Evolutionary conservation across 2,113 vertebrate species (phyloP).

Genomic region (Bufo bufo): DNA sequence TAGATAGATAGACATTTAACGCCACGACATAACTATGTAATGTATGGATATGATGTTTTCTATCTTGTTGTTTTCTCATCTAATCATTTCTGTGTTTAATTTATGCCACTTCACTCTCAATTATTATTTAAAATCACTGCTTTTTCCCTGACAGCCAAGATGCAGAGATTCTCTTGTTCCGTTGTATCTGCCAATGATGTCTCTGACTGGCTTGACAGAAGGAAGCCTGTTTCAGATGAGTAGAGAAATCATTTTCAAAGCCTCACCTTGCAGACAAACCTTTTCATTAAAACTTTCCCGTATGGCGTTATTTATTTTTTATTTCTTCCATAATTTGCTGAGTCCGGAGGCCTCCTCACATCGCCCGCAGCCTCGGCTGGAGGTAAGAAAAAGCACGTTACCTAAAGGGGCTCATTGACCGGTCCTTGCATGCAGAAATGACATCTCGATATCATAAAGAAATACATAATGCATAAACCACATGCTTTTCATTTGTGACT

Average conservation of each 20-base stretch:
- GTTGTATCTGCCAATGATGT: constrained; percentile 54
- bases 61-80: constrained; percentile 60
- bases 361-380: constrained; percentile 1
- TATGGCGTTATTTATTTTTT: background rate
- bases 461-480: constrained; percentile 56
- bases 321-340: background rate
- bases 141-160: constrained; percentile 47
- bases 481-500: constrained; percentile 35
- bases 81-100: constrained; percentile 60
- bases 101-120: constrained; percentile 49
- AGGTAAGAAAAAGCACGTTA: constrained; percentile 43
- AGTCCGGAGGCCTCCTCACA: constrained; percentile 18
- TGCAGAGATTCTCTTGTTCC: constrained; percentile 44
- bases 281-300: constrained; percentile 54
- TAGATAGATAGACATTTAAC: background rate
- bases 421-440: background rate
- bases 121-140: constrained; percentile 53
- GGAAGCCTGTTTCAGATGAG: constrained; percentile 49
- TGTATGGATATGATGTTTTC: constrained; percentile 30
- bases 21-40: background rate
- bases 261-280: constrained; percentile 46
- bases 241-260: constrained; percentile 48
- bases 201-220: constrained; percentile 54
- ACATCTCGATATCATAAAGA: constrained; percentile 6
- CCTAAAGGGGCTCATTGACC: constrained; percentile 5